Conservation (phyloP, 2,888 invertebrate genomes). For the Eilema griseolum region DNA sequence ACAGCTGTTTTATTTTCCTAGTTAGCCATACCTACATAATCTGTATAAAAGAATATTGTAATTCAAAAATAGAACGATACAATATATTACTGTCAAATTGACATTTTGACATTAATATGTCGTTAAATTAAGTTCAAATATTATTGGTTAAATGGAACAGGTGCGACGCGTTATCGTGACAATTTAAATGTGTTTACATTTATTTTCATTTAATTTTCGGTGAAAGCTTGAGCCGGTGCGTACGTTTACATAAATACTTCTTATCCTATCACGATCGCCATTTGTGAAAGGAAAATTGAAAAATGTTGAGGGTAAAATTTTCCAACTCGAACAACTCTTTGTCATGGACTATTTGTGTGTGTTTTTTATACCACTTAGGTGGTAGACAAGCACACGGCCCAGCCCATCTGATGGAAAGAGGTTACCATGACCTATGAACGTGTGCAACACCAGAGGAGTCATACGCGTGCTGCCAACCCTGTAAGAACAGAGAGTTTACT, state of each 20-base stretch:
- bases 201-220: not conserved
- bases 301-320: not conserved
- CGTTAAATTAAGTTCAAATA: not conserved
- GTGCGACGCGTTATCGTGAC: not conserved
- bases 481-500: too few relatives aligned
- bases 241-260: not conserved
- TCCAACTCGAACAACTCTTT: not conserved
- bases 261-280: not conserved
- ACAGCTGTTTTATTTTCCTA: not conserved
- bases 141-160: constrained; percentile 4
- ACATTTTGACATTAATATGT: not conserved
- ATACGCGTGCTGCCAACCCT: too few relatives aligned
- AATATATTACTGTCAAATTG: not conserved
- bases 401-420: too few relatives aligned
- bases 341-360: too few relatives aligned
- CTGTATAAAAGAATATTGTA: not conserved
- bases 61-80: not conserved
- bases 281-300: not conserved
- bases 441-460: too few relatives aligned
- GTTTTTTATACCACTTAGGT: too few relatives aligned
- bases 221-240: not conserved
- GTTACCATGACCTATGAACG: too few relatives aligned
- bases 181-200: constrained; percentile 2
- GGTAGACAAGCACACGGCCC: too few relatives aligned
- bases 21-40: not conserved